A percentile compares a stretch with the other conserved stretches of the same genome.
These are phyloP conservation scores for Coenonympha arcania DNA, from an alignment of 2,888 invertebrate genomes.

Conservation along the genomic window DNA sequence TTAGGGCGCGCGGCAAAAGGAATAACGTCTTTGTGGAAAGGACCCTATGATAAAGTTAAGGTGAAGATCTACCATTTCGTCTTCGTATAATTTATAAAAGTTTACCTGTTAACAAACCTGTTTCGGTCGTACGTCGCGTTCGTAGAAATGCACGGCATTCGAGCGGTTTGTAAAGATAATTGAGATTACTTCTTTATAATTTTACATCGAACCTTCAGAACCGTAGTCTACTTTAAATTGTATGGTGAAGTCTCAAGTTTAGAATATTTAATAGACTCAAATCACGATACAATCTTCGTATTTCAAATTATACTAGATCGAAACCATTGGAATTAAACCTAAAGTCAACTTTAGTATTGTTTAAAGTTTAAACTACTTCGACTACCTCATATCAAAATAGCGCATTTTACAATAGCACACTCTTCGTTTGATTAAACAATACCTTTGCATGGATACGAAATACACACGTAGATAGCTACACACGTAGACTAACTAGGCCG, in stretches of 20 bases:
- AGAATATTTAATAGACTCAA: no score
- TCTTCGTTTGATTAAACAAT: no score
- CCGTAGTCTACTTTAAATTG: not conserved
- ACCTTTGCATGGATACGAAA: no score
- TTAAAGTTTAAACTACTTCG: no score
- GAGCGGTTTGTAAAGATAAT: constrained; percentile 36
- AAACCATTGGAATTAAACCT: no score
- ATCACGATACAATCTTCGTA: no score
- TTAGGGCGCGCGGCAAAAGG: constrained; percentile 43
- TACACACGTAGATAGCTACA: no score
- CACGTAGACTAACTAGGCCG: no score
- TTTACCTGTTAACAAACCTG: constrained; percentile 67
- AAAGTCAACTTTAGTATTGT: no score
- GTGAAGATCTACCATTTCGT: constrained; percentile 48
- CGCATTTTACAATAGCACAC: no score
- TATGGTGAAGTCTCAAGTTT: not conserved
- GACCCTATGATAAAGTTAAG: constrained; percentile 48
- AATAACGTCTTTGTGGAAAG: constrained; percentile 60
- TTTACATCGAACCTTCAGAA: constrained; percentile 22
- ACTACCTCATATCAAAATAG: no score
- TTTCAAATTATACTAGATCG: no score
- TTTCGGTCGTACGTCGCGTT: constrained; percentile 51
- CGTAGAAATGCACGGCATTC: constrained; percentile 51
- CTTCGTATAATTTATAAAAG: constrained; percentile 66
- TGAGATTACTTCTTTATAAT: constrained; percentile 35